A percentile compares a stretch with the other conserved stretches of the same genome.
Evolutionary conservation across 2,888 invertebrate species (phyloP).

Genomic region (Eristalis pertinax): DNA sequence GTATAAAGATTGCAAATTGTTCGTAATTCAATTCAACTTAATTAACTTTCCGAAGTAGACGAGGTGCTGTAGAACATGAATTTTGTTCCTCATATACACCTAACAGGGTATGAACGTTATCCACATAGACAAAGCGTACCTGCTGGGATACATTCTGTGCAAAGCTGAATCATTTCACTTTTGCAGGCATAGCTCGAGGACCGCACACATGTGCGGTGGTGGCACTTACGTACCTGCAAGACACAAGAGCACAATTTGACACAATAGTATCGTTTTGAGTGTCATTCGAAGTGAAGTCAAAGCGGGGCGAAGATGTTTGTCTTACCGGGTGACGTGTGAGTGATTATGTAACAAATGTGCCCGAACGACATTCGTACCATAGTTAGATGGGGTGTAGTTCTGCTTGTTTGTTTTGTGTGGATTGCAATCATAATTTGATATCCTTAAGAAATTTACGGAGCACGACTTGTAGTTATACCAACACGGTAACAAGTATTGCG

Average conservation of each 20-base stretch:
- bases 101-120: not conserved
- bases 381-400: no score
- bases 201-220: not conserved
- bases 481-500: not conserved
- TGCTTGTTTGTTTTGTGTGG: not conserved
- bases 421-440: conserved; percentile 49
- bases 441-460: conserved; percentile 30
- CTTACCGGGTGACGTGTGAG: conserved; percentile 19
- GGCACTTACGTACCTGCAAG: not conserved
- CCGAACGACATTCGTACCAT: conserved; percentile 6
- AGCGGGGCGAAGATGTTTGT: conserved; percentile 1
- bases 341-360: conserved; percentile 27
- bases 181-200: not conserved
- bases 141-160: not conserved
- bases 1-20: conserved; percentile 11
- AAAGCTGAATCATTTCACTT: conserved; percentile 6
- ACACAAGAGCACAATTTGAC: conserved; percentile 34
- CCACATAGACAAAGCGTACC: no score
- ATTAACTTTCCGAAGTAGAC: conserved; percentile 22
- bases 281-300: conserved; percentile 2
- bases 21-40: conserved; percentile 42
- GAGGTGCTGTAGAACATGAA: not conserved
- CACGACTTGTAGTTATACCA: not conserved
- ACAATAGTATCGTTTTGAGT: conserved; percentile 35
- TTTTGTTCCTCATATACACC: not conserved